Conservation (phyloP, 1,140 invertebrate genomes). For the Papilio polyxenes region DNA sequence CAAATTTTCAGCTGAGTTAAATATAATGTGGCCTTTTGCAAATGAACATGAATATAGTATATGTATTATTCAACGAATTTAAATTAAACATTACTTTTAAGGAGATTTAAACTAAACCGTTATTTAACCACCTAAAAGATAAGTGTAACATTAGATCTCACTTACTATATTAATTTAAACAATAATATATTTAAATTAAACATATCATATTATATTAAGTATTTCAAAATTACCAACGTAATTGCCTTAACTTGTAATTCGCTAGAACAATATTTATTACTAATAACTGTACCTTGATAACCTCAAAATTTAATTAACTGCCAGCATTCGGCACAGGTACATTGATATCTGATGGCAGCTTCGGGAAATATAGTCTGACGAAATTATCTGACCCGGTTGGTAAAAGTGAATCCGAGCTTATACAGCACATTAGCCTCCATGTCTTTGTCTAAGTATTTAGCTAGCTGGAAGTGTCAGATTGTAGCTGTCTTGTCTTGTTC, state of each 20-base stretch:
- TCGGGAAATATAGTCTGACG: not conserved
- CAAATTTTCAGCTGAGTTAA: no score
- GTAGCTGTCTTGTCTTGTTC: no score
- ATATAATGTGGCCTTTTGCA: no score
- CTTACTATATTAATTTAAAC: constrained; percentile 7
- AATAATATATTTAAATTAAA: not conserved
- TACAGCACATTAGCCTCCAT: no score
- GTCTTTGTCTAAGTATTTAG: no score
- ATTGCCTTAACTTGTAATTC: not conserved
- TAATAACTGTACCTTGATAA: constrained; percentile 16
- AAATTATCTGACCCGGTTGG: not conserved
- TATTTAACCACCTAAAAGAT: not conserved
- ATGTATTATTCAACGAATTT: not conserved
- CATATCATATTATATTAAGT: not conserved
- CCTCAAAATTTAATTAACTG: constrained; percentile 27
- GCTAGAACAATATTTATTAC: constrained; percentile 25
- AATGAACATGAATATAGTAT: no score
- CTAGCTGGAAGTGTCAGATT: no score
- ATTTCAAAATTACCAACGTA: not conserved
- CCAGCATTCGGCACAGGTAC: not conserved
- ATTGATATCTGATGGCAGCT: not conserved
- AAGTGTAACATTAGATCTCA: not conserved
- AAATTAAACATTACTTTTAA: not conserved
- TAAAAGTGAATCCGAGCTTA: not conserved
- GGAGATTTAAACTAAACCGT: no score